Evolutionary conservation across 2,888 invertebrate species (phyloP), one percentile per base, ranked within the genome.

Genomic region (Drosophila formosana): DNA sequence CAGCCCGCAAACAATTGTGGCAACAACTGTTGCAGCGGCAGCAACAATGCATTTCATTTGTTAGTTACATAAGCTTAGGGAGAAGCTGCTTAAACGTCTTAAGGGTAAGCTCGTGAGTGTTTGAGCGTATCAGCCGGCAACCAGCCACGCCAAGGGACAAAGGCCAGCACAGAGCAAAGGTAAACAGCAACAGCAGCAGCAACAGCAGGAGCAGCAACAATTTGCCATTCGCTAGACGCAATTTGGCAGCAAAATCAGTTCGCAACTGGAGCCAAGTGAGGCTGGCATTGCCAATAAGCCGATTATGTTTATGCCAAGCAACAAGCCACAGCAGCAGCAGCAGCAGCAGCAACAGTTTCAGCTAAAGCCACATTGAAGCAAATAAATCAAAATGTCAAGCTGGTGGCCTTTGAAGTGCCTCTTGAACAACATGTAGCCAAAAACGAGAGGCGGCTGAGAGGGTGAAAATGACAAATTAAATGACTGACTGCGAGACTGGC

Each of bases 361-460:
- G 63, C 46, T 50, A 69, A 65, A 64, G 58, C 72, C 50, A 64
- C 49, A 64, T 43, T 62, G 51, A 34, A 18, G 57, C 28, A 63
- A 69, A 83, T 83, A 86, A 83, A 86, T 83, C 87, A 86, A 71
- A 80, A 82, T 78, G 84, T 85, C 84, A 85, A 72, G 72, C 66
- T 72, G 76, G 68, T 82, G 67, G 68, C 56, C 72, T 86, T 75
- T 77, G 71, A 75, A 78, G 71, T 69, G 70, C 34, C 60, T 80
- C 66, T 72, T 41, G 45, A 49, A 18, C 49, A 65, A 64, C 41
- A 58, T 13, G 11, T n/a, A 25, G 32, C 26, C 26, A 26, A 0
- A 25, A 55, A 13, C 43, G 39, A 30, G 13, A 28, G 9, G n/a
- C n/a, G 11, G 7, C 11, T 2, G 30, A 8, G 26, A 18, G 30